Conservation (phyloP, 2,888 invertebrate species). For the Mesopsocus fuscifrons region DNA sequence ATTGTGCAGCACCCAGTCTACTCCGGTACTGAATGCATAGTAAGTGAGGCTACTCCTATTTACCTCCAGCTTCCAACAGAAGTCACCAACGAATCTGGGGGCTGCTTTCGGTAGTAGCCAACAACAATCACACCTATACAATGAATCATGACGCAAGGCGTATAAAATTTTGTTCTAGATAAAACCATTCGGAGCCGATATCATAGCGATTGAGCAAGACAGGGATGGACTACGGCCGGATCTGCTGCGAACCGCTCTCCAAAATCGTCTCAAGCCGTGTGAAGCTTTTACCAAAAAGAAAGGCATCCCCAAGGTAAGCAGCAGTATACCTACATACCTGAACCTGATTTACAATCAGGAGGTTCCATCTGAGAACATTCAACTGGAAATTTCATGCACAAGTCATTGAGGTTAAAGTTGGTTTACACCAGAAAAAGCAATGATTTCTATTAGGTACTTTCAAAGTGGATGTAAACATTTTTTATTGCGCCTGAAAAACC, state of each 20-base stretch:
- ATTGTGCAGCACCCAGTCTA: slow-evolving; percentile 51
- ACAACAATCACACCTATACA: no score
- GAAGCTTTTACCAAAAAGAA: slow-evolving; percentile 23
- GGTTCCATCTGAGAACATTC: no score
- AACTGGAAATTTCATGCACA: no score
- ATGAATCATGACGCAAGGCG: no score
- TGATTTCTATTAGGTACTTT: no score
- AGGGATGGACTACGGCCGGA: slow-evolving; percentile 44
- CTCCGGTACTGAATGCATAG: slow-evolving; percentile 45
- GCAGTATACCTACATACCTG: neutral
- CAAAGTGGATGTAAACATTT: no score
- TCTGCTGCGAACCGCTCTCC: slow-evolving; percentile 34
- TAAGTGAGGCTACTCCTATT: no score
- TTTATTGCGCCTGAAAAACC: no score
- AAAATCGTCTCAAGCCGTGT: slow-evolving; percentile 20
- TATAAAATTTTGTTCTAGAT: slow-evolving; percentile 32
- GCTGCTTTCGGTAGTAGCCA: no score
- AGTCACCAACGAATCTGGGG: neutral
- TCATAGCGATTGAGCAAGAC: slow-evolving; percentile 50
- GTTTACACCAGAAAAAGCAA: no score
- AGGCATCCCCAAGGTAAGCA: slow-evolving; percentile 39
- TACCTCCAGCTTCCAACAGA: neutral
- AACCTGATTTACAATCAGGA: neutral
- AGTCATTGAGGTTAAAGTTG: no score
- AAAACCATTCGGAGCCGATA: slow-evolving; percentile 41